Evolutionary conservation across 92 coral and sea anemone genomes (phyloP), one percentile per base, ranked within the genome.

Genomic region (Chrysogorgia sp.): DNA sequence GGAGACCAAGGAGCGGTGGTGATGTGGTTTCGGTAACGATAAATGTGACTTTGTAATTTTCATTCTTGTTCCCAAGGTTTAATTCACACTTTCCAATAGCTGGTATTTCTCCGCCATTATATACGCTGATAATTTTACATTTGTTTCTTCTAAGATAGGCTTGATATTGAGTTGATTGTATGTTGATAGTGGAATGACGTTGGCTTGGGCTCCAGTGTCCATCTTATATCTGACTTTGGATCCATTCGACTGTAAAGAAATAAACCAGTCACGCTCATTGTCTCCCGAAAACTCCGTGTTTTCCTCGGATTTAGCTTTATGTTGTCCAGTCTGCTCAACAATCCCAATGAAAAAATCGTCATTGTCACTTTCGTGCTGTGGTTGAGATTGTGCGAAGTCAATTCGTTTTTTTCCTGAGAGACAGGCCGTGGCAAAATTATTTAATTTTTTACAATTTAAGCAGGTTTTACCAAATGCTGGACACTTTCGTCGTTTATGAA

Each of bases 111-210:
- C 28, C 45, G 3, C 70, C 70, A 40, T 75, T 75, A 35, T 75
- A 75, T n/a, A n/a, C 10, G 81, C 70, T n/a, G 81, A 75, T 26
- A 75, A 45, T 75, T 75, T 75, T 31, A 37, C 67, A 21, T 75
- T 34, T 0, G 81, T 23, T 40, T 40, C 40, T 31, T 63, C 47
- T 63, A 63, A 15, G 8, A 21, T 15, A 19, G 70, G 48, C 47
- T 34, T 31, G 26, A 34, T 31, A 26, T 34, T 63, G 41, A 63
- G 24, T 63, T 63, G 20, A 37, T 56, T 75, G 26, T n/a, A 63
- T 22, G 49, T 34, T 55, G 68, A 28, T 15, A 75, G 30, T 22
- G 67, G 81, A 0, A 75, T 25, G n/a, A n/a, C n/a, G n/a, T n/a
- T n/a, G n/a, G n/a, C n/a, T n/a, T n/a, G n/a, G n/a, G n/a, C n/a